Base-by-base conservation (phyloP, 2,113 vertebrate genomes). In the Dascyllus trimaculatus region DNA sequence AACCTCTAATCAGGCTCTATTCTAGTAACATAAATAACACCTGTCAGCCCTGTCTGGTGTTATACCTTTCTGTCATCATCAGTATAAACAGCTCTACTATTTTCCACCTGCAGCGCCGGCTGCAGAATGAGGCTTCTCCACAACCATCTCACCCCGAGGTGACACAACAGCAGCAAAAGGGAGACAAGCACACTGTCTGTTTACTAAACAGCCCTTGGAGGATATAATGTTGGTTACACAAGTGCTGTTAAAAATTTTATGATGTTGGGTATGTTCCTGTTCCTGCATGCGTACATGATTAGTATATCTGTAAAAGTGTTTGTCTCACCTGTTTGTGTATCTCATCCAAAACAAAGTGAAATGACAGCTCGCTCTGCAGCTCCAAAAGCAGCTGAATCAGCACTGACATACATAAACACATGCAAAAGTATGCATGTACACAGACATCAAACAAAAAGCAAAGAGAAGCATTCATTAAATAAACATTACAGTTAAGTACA, bases 281-380 rank as follows among this genome's bases (percentile, higher is more conserved):
- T 52, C 19, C 53, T 73, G 48, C 29, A 1, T 22, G 54, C 74
- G 69, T 38, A 54, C 35, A 62, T 19, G 45, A 70, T 38, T 17
- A 60, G 57, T 52, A 46, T 24, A 48, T 73, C 45, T 73, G 32
- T 22, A 49, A 64, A 53, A 53, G 43, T 69, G 75, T 72, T 49
- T 61, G 22, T 91, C 95, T 95, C 88, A 99, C 98, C 96, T 97
- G 94, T 82, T 94, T 96, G 73, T 96, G 91, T 77, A 96, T 95
- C 79, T 95, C 91, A 24, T 95, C 92, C 93, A 99, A 92, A 83
- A 98, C 85, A 76, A 92, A 95, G 59, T 54, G 83, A 25, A 96
- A 40, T 21, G 92, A 92, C 80, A 89, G 87, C 22, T 98, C 95
- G 65, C 90, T 94, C 83, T 96, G 96, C 78, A 97, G 89, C 75